These are phyloP conservation scores for Lampropteryx suffumata DNA, from an alignment of 2,888 invertebrate genomes.

Conservation along the genomic window DNA sequence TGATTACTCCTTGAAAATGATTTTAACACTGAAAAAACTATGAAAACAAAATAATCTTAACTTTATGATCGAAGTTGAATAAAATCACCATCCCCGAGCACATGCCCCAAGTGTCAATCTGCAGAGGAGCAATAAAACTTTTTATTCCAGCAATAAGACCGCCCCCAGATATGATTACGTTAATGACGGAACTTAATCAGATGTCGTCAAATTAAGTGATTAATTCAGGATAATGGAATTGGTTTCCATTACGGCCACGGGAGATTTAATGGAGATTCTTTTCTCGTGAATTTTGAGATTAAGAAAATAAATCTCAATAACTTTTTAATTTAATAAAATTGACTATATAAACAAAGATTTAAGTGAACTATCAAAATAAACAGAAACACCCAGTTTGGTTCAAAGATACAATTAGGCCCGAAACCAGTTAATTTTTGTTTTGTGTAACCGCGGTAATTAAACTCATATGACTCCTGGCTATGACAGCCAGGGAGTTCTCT, in stretches of 20 bases:
- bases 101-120: constrained; percentile 35
- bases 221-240: constrained; percentile 36
- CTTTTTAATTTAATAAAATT: constrained; percentile 5
- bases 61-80: constrained; percentile 8
- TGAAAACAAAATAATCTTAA: constrained; percentile 5
- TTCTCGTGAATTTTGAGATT: constrained; percentile 9
- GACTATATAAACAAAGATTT: no score
- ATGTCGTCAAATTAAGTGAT: constrained; percentile 39
- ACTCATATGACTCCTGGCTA: no score
- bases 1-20: neutral
- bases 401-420: no score
- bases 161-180: constrained; percentile 46
- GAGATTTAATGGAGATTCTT: constrained; percentile 21
- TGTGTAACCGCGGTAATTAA: no score
- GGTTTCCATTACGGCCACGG: constrained; percentile 20
- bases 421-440: no score
- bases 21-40: neutral
- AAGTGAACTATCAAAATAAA: no score
- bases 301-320: neutral
- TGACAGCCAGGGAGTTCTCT: no score
- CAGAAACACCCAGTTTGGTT: no score
- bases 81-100: constrained; percentile 21
- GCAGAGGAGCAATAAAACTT: constrained; percentile 40
- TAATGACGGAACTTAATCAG: constrained; percentile 45
- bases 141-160: constrained; percentile 49